Evolutionary conservation across 2,797 vertebrate species (phyloP).

Genomic region (Intellagama lesueurii): DNA sequence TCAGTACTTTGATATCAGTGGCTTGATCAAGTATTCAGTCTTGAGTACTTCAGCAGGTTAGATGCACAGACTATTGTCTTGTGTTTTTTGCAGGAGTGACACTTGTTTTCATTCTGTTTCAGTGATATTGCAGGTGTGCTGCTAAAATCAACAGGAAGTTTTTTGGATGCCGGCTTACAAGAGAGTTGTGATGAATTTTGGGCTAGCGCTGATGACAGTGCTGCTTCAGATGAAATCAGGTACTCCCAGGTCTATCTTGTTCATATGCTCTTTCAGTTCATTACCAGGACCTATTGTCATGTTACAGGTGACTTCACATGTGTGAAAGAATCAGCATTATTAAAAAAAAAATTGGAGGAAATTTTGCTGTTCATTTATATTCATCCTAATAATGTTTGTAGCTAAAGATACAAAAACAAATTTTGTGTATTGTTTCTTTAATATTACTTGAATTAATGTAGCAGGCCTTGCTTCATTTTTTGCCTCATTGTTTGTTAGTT

Average conservation of each 20-base stretch:
- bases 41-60: not conserved
- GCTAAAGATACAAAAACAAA: not conserved
- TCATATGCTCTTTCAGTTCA: not conserved
- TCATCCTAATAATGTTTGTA: not conserved
- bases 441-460: not conserved
- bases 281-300: not conserved
- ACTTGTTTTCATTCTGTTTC: conserved; percentile 52
- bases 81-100: not conserved
- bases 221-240: conserved; percentile 96
- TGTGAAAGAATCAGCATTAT: conserved; percentile 16
- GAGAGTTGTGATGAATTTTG: conserved; percentile 93
- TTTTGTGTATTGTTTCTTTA: conserved; percentile 7
- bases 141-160: conserved; percentile 95
- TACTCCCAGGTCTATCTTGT: conserved; percentile 50
- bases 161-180: conserved; percentile 91
- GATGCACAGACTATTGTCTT: not conserved
- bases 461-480: not conserved
- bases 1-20: not conserved
- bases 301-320: conserved; percentile 9
- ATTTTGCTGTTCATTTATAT: not conserved
- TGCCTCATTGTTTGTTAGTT: not conserved
- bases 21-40: not conserved
- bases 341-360: no score
- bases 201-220: conserved; percentile 92
- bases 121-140: conserved; percentile 98